Percentiles rank a stretch among this genome's conserved stretches.
Conservation (phyloP, 2,113 vertebrate genomes). For the Macrotis lagotis region DNA sequence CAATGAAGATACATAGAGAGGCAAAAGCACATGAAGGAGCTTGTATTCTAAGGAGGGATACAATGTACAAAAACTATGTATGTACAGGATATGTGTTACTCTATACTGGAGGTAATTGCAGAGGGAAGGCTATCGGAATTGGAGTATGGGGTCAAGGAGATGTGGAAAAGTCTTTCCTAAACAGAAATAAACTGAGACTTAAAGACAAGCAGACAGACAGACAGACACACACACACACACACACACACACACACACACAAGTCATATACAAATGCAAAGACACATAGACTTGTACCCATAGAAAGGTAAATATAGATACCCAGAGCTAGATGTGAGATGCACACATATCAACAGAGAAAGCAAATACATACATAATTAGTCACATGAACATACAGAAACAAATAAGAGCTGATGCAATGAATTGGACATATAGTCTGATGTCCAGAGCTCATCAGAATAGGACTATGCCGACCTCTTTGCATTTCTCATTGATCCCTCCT, state of each 20-base stretch:
- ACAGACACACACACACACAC: too few relatives aligned
- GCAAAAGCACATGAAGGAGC: neutral
- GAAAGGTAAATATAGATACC: neutral
- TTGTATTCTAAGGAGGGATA: neutral
- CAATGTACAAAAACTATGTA: neutral
- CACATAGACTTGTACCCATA: neutral
- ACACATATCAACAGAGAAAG: rapidly evolving
- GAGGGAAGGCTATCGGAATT: neutral
- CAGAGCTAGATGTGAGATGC: neutral
- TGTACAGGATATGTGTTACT: neutral
- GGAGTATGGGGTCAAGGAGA: neutral
- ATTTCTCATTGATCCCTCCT: neutral
- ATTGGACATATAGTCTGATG: neutral
- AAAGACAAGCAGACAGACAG: neutral
- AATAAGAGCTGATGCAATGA: neutral
- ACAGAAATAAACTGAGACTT: neutral
- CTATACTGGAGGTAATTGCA: neutral
- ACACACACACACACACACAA: neutral
- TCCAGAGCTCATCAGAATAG: neutral
- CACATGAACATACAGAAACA: neutral
- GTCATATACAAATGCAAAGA: too few relatives aligned
- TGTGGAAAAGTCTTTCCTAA: neutral
- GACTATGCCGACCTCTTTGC: neutral
- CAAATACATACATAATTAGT: neutral
- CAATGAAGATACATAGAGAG: neutral